phyloP scores from a whole-genome alignment of 2,888 invertebrate species.

The Linyphia triangularis region DNA sequence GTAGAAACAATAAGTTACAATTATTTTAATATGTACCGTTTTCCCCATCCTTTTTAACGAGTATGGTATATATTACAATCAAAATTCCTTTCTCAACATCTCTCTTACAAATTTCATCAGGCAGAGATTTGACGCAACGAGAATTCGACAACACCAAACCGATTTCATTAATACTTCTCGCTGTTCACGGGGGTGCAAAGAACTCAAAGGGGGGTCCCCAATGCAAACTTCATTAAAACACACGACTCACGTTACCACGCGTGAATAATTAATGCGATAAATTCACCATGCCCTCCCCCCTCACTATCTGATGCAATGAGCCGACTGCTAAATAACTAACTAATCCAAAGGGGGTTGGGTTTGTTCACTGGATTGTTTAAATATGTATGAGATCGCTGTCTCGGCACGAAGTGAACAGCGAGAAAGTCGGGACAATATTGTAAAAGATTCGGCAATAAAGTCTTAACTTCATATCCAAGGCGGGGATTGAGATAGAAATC shows the following conservation, averaged over 20 bases:
- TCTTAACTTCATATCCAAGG: background rate
- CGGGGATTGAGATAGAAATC: background rate
- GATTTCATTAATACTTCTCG: slow-evolving; percentile 35
- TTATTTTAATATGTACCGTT: too few species aligned
- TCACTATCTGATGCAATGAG: slow-evolving; percentile 22
- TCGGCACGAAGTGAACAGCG: slow-evolving; percentile 7
- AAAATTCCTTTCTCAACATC: background rate
- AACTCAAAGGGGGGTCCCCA: background rate
- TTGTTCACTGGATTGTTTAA: slow-evolving; percentile 48
- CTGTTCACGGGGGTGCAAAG: background rate
- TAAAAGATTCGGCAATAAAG: slow-evolving; percentile 3
- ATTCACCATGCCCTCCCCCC: slow-evolving; percentile 43
- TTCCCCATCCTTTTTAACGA: background rate
- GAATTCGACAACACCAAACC: slow-evolving; percentile 16
- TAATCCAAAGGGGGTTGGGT: slow-evolving; percentile 34
- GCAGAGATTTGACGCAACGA: background rate
- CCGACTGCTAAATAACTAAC: slow-evolving; percentile 45
- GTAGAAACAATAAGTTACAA: too few species aligned
- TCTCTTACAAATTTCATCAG: background rate
- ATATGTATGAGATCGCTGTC: slow-evolving; percentile 43
- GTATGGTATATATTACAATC: background rate
- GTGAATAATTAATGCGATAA: slow-evolving; percentile 71
- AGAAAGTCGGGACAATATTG: background rate
- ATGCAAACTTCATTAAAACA: slow-evolving; percentile 66
- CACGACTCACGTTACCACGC: slow-evolving; percentile 10